These are phyloP conservation scores for Cynodonichthys magdalenae DNA, from an alignment of 2,797 vertebrate genomes.

Conservation along the genomic window DNA sequence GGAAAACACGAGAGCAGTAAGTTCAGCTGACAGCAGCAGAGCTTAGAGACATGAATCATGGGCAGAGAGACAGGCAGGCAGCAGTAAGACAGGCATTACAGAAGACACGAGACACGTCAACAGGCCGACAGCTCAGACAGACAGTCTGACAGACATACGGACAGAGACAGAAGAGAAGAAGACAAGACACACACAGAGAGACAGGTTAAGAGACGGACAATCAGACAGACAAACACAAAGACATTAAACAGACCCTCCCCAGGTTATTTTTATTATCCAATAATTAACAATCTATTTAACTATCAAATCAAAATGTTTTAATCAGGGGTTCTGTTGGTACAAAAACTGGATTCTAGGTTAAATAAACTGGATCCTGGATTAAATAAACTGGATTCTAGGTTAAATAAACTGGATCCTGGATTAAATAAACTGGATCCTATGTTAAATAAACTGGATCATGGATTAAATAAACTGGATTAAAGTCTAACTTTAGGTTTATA, in stretches of 20 bases:
- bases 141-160: conserved; percentile 37
- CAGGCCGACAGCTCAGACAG: conserved; percentile 31
- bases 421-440: too few species aligned
- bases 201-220: conserved; percentile 61
- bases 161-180: conserved; percentile 60
- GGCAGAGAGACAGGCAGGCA: conserved; percentile 23
- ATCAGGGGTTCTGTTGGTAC: too few species aligned
- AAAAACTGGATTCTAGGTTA: too few species aligned
- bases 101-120: conserved; percentile 36
- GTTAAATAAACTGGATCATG: too few species aligned
- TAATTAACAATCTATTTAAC: too few species aligned
- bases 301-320: too few species aligned
- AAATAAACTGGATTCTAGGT: too few species aligned
- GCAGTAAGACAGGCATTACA: conserved; percentile 30
- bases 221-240: conserved; percentile 37
- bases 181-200: conserved; percentile 67
- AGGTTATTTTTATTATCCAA: too few species aligned
- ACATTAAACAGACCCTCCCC: conserved; percentile 10
- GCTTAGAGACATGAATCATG: not conserved
- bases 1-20: not conserved
- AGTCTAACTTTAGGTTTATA: too few species aligned
- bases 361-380: too few species aligned
- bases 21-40: conserved; percentile 48
- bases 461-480: too few species aligned
- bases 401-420: too few species aligned